These are phyloP conservation scores for Sebastes taczanowskii DNA, from an alignment of 2,797 vertebrate species.

Conservation along the genomic window DNA sequence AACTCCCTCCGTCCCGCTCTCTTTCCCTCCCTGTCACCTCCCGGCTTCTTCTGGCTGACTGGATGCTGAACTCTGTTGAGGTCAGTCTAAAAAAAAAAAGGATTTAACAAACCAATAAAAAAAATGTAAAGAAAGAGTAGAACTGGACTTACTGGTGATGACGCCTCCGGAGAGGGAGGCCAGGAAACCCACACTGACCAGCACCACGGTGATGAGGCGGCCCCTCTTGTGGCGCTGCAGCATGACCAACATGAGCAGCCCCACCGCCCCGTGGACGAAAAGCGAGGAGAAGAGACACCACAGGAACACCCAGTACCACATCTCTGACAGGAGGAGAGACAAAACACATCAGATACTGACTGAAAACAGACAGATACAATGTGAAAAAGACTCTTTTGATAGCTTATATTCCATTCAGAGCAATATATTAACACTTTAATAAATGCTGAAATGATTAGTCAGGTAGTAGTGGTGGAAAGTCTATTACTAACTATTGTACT, in stretches of 20 bases:
- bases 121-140: not conserved
- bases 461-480: not conserved
- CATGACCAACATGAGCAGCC: constrained; percentile 95
- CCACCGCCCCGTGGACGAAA: constrained; percentile 91
- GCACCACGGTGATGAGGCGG: constrained; percentile 91
- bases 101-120: too few species aligned
- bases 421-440: not conserved
- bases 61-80: not conserved
- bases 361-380: not conserved
- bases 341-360: constrained; percentile 4
- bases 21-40: not conserved
- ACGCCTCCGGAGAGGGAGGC: constrained; percentile 92
- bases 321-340: constrained; percentile 64
- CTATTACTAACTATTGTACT: not conserved
- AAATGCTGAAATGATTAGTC: not conserved
- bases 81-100: not conserved
- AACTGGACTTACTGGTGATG: constrained; percentile 93
- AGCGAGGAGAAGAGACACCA: constrained; percentile 99
- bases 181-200: constrained; percentile 94
- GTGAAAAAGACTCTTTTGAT: not conserved
- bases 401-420: not conserved
- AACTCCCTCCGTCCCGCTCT: not conserved
- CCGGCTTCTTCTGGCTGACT: not conserved
- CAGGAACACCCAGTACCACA: constrained; percentile 99
- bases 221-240: constrained; percentile 94